Percentiles rank a stretch among this genome's conserved stretches.
These are phyloP conservation scores for Telmatherina bonti DNA, from an alignment of 2,797 vertebrate genomes.

Conservation along the genomic window DNA sequence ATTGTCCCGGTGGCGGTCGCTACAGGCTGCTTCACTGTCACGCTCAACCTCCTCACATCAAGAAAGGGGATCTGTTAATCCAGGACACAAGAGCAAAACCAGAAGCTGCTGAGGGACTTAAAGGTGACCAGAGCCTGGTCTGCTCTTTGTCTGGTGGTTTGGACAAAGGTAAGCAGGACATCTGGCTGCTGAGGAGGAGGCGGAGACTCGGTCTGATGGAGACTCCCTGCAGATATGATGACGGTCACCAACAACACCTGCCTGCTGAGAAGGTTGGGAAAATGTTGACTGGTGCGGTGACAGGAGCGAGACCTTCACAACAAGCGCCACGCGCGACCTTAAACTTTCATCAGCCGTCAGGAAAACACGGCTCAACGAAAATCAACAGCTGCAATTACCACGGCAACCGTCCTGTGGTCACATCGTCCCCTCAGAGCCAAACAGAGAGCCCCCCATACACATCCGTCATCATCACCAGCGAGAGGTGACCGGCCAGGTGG, in stretches of 20 bases:
- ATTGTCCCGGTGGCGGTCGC: too few relatives aligned
- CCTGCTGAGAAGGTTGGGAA: constrained; percentile 69
- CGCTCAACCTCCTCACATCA: constrained; percentile 60
- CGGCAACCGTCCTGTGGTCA: too few relatives aligned
- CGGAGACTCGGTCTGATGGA: constrained; percentile 83
- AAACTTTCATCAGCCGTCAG: constrained; percentile 89
- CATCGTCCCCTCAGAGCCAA: too few relatives aligned
- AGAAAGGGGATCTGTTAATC: constrained; percentile 75
- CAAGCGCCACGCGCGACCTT: constrained; percentile 88
- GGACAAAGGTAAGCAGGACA: constrained; percentile 80
- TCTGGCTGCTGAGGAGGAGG: constrained; percentile 69
- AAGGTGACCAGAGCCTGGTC: constrained; percentile 61
- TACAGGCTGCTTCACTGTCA: constrained; percentile 63
- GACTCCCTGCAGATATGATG: constrained; percentile 54
- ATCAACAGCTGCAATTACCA: too few relatives aligned
- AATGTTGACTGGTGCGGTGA: constrained; percentile 32
- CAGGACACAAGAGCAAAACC: constrained; percentile 65
- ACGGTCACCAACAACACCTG: constrained; percentile 60
- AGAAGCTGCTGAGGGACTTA: constrained; percentile 24
- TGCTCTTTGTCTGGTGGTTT: constrained; percentile 70
- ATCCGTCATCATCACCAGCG: too few relatives aligned
- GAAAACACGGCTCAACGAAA: constrained; percentile 75
- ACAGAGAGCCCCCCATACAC: too few relatives aligned
- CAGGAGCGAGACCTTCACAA: constrained; percentile 41
- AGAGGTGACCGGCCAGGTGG: too few relatives aligned